Evolutionary conservation across 2,888 invertebrate genomes (phyloP).

Genomic region (Leptinotarsa juncta): DNA sequence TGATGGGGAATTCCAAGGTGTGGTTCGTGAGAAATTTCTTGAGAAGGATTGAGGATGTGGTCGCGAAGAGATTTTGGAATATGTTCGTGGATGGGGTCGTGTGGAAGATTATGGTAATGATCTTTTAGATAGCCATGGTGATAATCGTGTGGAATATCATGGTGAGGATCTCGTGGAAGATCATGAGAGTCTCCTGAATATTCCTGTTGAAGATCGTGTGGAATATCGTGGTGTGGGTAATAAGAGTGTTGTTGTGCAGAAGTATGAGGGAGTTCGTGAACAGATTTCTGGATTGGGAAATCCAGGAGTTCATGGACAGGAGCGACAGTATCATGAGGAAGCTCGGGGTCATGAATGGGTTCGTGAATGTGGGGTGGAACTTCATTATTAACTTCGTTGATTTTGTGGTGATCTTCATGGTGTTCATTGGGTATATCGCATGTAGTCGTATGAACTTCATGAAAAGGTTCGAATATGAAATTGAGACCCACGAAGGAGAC

Average conservation of each 20-base stretch:
- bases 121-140: neutral
- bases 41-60: neutral
- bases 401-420: slow-evolving; percentile 4
- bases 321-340: neutral
- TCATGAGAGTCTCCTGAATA: neutral
- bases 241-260: neutral
- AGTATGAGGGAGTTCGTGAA: slow-evolving; percentile 4
- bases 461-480: slow-evolving; percentile 60
- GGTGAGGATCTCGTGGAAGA: neutral
- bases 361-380: neutral
- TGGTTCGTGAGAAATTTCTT: neutral
- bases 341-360: neutral
- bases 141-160: neutral
- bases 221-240: neutral
- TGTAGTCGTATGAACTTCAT: neutral
- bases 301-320: no score
- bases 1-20: neutral
- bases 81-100: neutral
- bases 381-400: slow-evolving; percentile 1
- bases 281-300: neutral
- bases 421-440: neutral
- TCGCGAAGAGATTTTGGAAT: neutral
- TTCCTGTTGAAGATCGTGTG: neutral
- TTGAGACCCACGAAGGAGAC: slow-evolving; percentile 75
- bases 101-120: neutral